Percentiles rank a stretch among this genome's conserved stretches.
Conservation (phyloP, 2,888 invertebrate genomes). For the Ornithoptera alexandrae region DNA sequence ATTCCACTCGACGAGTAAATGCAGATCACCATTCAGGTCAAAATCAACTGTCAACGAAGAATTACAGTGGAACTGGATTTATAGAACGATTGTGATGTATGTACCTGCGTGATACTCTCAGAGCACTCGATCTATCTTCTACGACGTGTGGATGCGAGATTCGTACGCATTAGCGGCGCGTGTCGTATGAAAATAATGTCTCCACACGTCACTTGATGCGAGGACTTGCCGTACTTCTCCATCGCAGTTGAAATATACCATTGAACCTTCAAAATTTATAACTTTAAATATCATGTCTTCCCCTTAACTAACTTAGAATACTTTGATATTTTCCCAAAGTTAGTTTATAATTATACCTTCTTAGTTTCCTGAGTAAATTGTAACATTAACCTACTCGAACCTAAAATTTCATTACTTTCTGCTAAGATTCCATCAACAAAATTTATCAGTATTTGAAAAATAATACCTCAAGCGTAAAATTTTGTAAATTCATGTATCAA, state of each 20-base stretch:
- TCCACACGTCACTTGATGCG: conserved; percentile 7
- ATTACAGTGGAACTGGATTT: conserved; percentile 20
- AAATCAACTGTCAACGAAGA: conserved; percentile 24
- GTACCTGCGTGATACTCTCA: conserved; percentile 24
- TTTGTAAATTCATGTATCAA: too few species aligned
- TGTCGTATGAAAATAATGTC: conserved; percentile 19
- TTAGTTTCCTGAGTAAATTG: too few species aligned
- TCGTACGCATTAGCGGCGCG: conserved; percentile 26
- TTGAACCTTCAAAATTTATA: conserved; percentile 1
- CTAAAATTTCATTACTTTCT: too few species aligned
- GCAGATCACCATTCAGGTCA: conserved; percentile 19
- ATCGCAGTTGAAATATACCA: not conserved
- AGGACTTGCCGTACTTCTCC: conserved; percentile 19
- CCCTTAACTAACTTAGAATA: not conserved
- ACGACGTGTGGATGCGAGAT: conserved; percentile 25
- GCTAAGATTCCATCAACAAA: too few species aligned
- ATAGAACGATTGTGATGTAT: conserved; percentile 26
- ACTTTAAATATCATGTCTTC: not conserved
- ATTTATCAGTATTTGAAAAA: too few species aligned
- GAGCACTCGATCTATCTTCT: conserved; percentile 24
- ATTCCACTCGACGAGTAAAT: not conserved
- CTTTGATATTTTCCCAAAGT: too few species aligned
- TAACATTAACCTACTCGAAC: too few species aligned
- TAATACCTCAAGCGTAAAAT: too few species aligned
- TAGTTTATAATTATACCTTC: too few species aligned